Evolutionary conservation across 2,113 vertebrate species (phyloP), one percentile per base, ranked within the genome.

Genomic region (Ibidorhyncha struthersii): DNA sequence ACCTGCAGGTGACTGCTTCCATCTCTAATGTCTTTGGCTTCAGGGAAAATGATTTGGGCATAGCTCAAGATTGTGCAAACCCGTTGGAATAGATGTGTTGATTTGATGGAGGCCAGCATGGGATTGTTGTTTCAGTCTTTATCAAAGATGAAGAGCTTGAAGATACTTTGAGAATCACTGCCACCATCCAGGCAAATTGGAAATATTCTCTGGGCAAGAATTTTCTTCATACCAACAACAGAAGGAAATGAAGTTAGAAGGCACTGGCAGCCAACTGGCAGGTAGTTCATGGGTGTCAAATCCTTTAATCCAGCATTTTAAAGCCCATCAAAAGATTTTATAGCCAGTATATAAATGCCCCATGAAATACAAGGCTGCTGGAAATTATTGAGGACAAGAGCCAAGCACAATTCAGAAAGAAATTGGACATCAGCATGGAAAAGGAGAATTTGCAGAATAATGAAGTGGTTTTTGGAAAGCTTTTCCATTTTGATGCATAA

Each of bases 231-330:
- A 69, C 27, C 23, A 77, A 17, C 52, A 78, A 53, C 29, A 81
- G 72, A 69, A 87, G 43, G n/a, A 32, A 92, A 61, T 38, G 49
- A 91, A 72, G 62, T 45, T 87, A 56, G 62, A 87, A 78, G 43
- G 70, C 14, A 49, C 43, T 32, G 32, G 52, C 70, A 91, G 52
- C 72, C 86, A 94, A 29, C 53, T 94, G 83, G 77, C 65, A 91
- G 81, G 87, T 85, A 87, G 65, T 85, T 89, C 66, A 53, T 15
- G 41, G 61, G 22, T 87, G 70, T 94, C 86, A 91, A 69, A 95
- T 91, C 40, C 47, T 90, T 92, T 96, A 95, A 94, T 91, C 34
- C 56, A 96, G 58, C 69, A 41, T 91, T 95, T 82, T 74, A 91
- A 87, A 89, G 41, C 56, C 81, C 91, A 91, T 92, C 56, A 95